Conservation (phyloP, 1,140 invertebrate species). For the Rhagoletis pomonella region DNA sequence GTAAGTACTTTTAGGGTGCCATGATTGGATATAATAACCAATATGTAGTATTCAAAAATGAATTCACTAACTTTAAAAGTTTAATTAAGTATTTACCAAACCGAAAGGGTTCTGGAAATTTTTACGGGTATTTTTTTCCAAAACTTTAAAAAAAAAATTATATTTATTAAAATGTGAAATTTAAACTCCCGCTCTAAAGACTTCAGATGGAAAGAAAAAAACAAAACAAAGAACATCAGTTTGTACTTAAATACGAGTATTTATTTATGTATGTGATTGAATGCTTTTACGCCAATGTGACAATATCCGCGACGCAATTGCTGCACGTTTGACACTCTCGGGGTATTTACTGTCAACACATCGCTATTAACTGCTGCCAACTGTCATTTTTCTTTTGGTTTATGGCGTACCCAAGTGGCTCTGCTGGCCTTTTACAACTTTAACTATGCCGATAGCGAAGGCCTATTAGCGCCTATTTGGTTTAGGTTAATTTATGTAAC, state of each 20-base stretch:
- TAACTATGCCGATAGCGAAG: neutral
- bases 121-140: no score
- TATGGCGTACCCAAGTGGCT: neutral
- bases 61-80: no score
- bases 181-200: no score
- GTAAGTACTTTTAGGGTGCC: no score
- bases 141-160: no score
- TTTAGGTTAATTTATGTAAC: constrained; percentile 36
- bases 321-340: neutral
- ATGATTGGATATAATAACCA: no score
- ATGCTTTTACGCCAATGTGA: neutral
- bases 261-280: no score
- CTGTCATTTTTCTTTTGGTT: neutral
- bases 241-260: neutral
- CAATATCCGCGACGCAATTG: neutral
- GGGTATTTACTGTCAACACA: constrained; percentile 41
- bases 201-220: no score
- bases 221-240: neutral
- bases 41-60: no score
- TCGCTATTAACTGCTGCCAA: constrained; percentile 14
- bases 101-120: no score
- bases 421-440: constrained; percentile 1
- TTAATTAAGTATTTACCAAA: no score
- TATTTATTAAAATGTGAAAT: no score
- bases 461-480: constrained; percentile 36